phyloP scores from a whole-genome alignment of 2,113 vertebrate species.

The Balaeniceps rex region DNA sequence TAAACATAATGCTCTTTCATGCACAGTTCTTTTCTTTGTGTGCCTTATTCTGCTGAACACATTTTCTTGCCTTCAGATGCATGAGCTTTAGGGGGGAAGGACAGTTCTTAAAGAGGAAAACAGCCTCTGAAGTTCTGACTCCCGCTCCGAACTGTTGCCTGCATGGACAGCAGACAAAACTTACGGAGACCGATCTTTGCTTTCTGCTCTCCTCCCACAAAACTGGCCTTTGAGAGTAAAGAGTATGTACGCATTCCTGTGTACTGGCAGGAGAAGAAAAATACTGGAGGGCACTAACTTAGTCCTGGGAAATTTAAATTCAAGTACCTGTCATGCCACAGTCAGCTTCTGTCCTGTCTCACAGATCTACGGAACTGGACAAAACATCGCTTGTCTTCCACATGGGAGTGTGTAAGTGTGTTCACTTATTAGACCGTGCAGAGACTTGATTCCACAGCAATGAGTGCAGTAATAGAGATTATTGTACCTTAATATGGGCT shows the following conservation, averaged over 20 bases:
- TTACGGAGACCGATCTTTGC: fast-evolving
- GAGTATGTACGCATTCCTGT: fast-evolving
- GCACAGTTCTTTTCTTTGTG: neutral
- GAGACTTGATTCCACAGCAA: neutral
- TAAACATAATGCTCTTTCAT: neutral
- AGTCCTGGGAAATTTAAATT: neutral
- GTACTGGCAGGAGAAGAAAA: neutral
- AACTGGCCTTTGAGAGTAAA: neutral
- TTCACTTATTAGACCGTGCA: too few relatives aligned
- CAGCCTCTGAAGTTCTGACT: neutral
- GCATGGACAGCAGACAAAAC: neutral
- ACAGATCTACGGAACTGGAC: neutral
- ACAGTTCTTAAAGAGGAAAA: neutral
- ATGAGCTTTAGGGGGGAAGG: neutral
- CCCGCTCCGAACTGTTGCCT: neutral
- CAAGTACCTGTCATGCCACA: neutral
- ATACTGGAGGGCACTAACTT: neutral
- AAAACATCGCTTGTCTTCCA: neutral
- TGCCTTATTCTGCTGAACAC: neutral
- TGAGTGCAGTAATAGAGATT: neutral
- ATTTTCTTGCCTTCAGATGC: neutral
- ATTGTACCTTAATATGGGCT: neutral
- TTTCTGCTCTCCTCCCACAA: neutral
- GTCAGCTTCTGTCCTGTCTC: neutral
- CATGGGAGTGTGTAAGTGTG: too few relatives aligned